Evolutionary conservation across 2,797 vertebrate genomes (phyloP).

Genomic region (Alouatta caraya): DNA sequence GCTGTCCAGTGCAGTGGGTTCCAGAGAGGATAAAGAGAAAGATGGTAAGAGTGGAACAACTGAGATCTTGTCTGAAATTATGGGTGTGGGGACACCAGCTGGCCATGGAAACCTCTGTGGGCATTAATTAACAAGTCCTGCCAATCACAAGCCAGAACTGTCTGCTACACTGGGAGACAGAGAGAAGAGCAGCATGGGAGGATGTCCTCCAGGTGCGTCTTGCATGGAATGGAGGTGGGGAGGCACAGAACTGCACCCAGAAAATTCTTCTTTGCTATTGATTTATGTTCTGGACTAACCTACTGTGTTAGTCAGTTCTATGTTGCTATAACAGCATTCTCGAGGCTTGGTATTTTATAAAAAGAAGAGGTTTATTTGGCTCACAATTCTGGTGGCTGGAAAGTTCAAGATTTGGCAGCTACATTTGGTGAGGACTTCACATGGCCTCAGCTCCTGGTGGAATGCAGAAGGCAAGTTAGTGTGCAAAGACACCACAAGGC

Average conservation of each 20-base stretch:
- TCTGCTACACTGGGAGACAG: neutral
- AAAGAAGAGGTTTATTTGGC: neutral
- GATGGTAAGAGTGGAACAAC: neutral
- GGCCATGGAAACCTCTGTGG: neutral
- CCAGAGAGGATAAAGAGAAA: neutral
- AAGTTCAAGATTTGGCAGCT: neutral
- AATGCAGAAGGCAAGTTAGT: too few species aligned
- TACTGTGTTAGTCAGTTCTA: neutral
- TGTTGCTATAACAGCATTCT: neutral
- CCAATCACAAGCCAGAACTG: neutral
- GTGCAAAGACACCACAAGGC: too few species aligned
- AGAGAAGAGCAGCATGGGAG: neutral
- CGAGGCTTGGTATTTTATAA: neutral
- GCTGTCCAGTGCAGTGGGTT: neutral
- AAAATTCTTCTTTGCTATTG: neutral
- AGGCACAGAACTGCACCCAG: neutral
- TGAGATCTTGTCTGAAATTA: neutral
- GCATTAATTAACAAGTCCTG: neutral
- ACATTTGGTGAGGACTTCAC: neutral
- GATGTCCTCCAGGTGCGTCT: too few species aligned
- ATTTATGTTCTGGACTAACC: neutral
- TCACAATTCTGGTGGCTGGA: neutral
- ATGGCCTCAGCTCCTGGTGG: accelerated
- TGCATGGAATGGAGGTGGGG: too few species aligned
- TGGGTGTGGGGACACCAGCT: neutral